A percentile compares a stretch with the other conserved stretches of the same genome.
Conservation (phyloP, 2,113 vertebrate genomes). For the Nesogale talazaci region DNA sequence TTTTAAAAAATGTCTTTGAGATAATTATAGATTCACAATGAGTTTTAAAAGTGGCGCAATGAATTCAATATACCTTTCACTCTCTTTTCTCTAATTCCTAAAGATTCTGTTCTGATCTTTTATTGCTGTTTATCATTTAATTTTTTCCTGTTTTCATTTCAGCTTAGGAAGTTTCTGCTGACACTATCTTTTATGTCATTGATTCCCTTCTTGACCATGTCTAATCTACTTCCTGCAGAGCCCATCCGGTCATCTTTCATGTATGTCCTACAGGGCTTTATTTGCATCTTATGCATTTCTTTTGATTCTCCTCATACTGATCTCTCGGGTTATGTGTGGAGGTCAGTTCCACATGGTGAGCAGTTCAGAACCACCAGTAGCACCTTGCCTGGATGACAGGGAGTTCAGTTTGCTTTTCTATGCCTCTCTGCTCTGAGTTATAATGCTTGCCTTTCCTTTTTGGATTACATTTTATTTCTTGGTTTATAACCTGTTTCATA, state of each 20-base stretch:
- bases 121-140: not conserved
- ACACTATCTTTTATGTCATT: not conserved
- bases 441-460: too few relatives aligned
- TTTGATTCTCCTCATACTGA: too few relatives aligned
- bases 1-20: not conserved
- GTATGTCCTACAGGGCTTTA: not conserved
- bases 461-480: too few relatives aligned
- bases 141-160: not conserved
- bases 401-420: too few relatives aligned
- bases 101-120: not conserved
- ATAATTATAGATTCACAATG: not conserved
- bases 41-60: not conserved
- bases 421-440: too few relatives aligned
- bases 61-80: not conserved
- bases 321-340: too few relatives aligned
- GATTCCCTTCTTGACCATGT: not conserved
- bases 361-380: too few relatives aligned
- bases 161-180: not conserved
- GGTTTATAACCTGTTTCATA: too few relatives aligned
- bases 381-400: too few relatives aligned
- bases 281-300: too few relatives aligned
- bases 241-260: not conserved
- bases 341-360: too few relatives aligned
- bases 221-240: not conserved
- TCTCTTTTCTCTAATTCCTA: not conserved